Evolutionary conservation across 2,113 vertebrate genomes (phyloP).

Genomic region (Rallus limicola): DNA sequence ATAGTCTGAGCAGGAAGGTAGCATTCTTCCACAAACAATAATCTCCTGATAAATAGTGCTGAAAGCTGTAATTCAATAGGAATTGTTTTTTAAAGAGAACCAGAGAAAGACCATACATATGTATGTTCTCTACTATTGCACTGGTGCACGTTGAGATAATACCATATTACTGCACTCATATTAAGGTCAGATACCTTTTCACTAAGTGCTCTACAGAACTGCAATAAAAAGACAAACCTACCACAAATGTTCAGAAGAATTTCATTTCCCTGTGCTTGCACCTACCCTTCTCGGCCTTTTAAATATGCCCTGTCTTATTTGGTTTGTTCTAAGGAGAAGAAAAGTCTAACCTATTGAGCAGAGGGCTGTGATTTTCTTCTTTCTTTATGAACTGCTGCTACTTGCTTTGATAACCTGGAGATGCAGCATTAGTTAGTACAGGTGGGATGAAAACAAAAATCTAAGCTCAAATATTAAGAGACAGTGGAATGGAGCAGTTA

Average conservation of each 20-base stretch:
- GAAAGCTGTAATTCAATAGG: conserved; percentile 61
- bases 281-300: not conserved
- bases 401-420: not conserved
- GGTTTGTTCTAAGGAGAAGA: not conserved
- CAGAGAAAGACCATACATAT: not conserved
- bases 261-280: not conserved
- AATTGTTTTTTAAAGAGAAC: conserved; percentile 51
- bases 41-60: conserved; percentile 44
- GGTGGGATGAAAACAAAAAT: not conserved
- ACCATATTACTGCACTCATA: not conserved
- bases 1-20: conserved; percentile 48
- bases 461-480: not conserved
- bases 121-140: not conserved
- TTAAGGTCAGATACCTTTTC: not conserved
- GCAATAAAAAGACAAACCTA: not conserved
- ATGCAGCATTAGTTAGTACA: not conserved
- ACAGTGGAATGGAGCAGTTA: not conserved
- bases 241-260: not conserved
- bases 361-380: not conserved
- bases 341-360: not conserved
- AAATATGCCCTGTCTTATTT: not conserved
- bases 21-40: conserved; percentile 65
- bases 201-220: not conserved
- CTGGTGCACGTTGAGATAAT: not conserved
- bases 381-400: not conserved